A percentile compares a stretch with the other conserved stretches of the same genome.
These are phyloP conservation scores for Cancer borealis DNA, from an alignment of 2,888 invertebrate genomes.

Conservation along the genomic window DNA sequence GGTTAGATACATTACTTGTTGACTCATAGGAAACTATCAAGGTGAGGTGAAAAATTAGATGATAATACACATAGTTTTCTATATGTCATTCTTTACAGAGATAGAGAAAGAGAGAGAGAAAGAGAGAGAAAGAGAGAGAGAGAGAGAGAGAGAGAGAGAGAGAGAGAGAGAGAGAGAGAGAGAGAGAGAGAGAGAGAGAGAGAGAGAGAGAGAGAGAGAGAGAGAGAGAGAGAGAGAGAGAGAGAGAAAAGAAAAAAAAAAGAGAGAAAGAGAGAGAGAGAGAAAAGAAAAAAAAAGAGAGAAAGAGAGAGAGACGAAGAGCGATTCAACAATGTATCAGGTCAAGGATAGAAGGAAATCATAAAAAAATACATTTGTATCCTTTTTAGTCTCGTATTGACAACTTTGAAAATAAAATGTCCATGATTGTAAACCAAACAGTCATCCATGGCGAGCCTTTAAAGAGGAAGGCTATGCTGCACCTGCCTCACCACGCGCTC, in stretches of 20 bases:
- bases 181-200: too few relatives aligned
- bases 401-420: neutral
- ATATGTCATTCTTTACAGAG: neutral
- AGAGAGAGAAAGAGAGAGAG: neutral
- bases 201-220: neutral
- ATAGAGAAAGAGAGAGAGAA: neutral
- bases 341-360: too few relatives aligned
- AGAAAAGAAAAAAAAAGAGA: neutral
- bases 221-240: neutral
- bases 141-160: neutral
- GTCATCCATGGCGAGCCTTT: neutral
- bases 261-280: neutral
- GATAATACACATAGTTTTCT: neutral
- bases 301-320: too few relatives aligned
- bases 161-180: too few relatives aligned
- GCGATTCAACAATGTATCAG: too few relatives aligned
- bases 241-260: neutral
- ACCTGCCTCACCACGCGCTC: neutral
- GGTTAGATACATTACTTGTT: neutral
- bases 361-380: too few relatives aligned
- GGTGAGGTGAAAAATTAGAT: neutral
- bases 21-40: neutral
- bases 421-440: neutral
- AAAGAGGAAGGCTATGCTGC: neutral
- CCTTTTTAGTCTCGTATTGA: neutral